Conservation (phyloP, 2,113 vertebrate species). For the Bostrychus sinensis region DNA sequence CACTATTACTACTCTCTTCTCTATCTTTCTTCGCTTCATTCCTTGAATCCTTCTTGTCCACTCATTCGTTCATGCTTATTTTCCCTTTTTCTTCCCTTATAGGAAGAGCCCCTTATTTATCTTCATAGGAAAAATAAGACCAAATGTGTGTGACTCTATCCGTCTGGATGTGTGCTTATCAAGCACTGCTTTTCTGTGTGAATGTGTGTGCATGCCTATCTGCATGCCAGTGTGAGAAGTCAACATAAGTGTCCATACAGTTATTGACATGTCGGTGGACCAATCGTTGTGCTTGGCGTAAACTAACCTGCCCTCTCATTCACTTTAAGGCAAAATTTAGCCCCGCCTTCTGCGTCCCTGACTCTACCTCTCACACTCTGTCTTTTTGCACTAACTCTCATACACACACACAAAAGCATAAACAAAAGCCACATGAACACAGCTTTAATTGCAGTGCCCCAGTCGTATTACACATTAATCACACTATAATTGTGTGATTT, state of each 20-base stretch:
- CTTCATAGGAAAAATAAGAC: slow-evolving; percentile 78
- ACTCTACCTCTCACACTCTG: slow-evolving; percentile 79
- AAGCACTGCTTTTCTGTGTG: slow-evolving; percentile 71
- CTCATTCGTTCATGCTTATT: slow-evolving; percentile 73
- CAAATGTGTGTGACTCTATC: slow-evolving; percentile 73
- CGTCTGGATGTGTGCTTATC: slow-evolving; percentile 70
- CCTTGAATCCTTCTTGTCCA: slow-evolving; percentile 49
- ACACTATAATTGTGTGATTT: slow-evolving; percentile 60
- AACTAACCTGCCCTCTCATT: slow-evolving; percentile 84
- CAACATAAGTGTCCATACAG: slow-evolving; percentile 70
- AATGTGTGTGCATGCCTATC: slow-evolving; percentile 68
- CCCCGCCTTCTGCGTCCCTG: slow-evolving; percentile 72
- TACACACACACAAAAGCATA: slow-evolving; percentile 30
- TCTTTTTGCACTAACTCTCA: slow-evolving; percentile 76
- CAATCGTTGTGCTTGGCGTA: slow-evolving; percentile 73
- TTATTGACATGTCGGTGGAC: slow-evolving; percentile 76
- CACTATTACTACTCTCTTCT: slow-evolving; percentile 32
- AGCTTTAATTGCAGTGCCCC: slow-evolving; percentile 77
- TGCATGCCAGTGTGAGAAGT: slow-evolving; percentile 74
- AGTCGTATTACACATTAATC: slow-evolving; percentile 65
- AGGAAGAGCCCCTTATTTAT: slow-evolving; percentile 81
- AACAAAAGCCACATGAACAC: slow-evolving; percentile 40
- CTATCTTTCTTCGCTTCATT: slow-evolving; percentile 17
- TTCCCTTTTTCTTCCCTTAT: slow-evolving; percentile 83
- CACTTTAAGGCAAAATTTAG: slow-evolving; percentile 81